Evolutionary conservation across 53 echinoderm and acorn worm species (phyloP).

Genomic region (Apostichopus leukothele): DNA sequence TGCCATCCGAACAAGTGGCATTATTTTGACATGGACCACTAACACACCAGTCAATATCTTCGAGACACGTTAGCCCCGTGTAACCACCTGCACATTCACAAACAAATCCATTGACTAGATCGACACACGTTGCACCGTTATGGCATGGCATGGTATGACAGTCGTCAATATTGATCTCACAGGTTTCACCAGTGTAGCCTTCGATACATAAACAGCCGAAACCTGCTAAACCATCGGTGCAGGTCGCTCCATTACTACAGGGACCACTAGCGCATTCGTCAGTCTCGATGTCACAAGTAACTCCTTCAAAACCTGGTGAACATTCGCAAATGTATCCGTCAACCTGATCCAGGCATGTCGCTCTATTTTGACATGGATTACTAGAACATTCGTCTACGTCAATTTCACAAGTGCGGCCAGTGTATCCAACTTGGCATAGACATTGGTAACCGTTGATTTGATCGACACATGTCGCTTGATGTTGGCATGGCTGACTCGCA

Average conservation of each 20-base stretch:
- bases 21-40: slow-evolving; percentile 20
- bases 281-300: not conserved
- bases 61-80: slow-evolving; percentile 41
- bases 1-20: slow-evolving; percentile 34
- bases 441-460: not conserved
- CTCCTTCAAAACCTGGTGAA: slow-evolving; percentile 25
- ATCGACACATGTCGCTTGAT: not conserved
- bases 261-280: slow-evolving; percentile 27
- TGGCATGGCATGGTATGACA: slow-evolving; percentile 54
- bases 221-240: not conserved
- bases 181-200: slow-evolving; percentile 48
- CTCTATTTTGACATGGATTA: slow-evolving; percentile 15
- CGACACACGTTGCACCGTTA: slow-evolving; percentile 53
- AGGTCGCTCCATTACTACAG: not conserved
- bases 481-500: not conserved
- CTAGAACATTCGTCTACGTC: slow-evolving; percentile 11
- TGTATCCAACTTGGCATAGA: not conserved
- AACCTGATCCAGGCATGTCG: not conserved
- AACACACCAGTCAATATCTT: slow-evolving; percentile 43
- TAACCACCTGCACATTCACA: slow-evolving; percentile 61
- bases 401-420: not conserved
- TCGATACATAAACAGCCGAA: slow-evolving; percentile 50
- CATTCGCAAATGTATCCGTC: slow-evolving; percentile 10
- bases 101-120: slow-evolving; percentile 52
- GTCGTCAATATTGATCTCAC: slow-evolving; percentile 59